Percentiles rank a stretch among this genome's conserved stretches.
Evolutionary conservation across 2,113 vertebrate species (phyloP).

Genomic region (Clarias batrachus): DNA sequence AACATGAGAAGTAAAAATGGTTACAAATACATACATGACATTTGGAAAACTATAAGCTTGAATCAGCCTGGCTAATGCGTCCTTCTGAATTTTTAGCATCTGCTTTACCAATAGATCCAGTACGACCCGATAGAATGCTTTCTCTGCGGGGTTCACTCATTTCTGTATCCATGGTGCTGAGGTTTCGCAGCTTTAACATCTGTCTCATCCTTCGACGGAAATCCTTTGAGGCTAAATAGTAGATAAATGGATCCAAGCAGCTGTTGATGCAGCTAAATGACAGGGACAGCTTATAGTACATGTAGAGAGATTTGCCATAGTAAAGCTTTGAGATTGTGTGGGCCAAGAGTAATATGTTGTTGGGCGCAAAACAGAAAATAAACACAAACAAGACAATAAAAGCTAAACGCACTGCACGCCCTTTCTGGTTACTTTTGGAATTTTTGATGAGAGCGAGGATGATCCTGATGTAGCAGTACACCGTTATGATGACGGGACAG

Average conservation of each 20-base stretch:
- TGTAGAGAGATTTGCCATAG: slow-evolving; percentile 71
- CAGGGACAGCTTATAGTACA: slow-evolving; percentile 85
- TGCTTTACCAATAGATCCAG: slow-evolving; percentile 42
- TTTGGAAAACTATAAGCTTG: not conserved
- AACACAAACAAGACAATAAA: slow-evolving; percentile 81
- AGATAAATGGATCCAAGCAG: slow-evolving; percentile 92
- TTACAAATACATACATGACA: not conserved
- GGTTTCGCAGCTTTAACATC: slow-evolving; percentile 59
- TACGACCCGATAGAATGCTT: slow-evolving; percentile 71
- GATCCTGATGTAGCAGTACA: slow-evolving; percentile 81
- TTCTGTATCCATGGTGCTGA: slow-evolving; percentile 57
- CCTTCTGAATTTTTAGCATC: slow-evolving; percentile 29
- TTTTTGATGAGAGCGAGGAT: slow-evolving; percentile 76
- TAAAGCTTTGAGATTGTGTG: slow-evolving; percentile 80
- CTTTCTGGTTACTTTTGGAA: slow-evolving; percentile 69
- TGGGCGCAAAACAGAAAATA: slow-evolving; percentile 84
- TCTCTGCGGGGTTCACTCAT: slow-evolving; percentile 65
- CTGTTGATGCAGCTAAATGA: slow-evolving; percentile 89
- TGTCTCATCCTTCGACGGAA: slow-evolving; percentile 81
- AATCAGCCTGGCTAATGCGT: not conserved
- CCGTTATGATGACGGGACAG: slow-evolving; percentile 81
- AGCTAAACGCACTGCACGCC: slow-evolving; percentile 76
- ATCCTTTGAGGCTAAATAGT: slow-evolving; percentile 90
- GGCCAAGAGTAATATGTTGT: slow-evolving; percentile 81
- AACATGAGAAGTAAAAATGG: not conserved